Evolutionary conservation across 2,797 vertebrate species (phyloP), one percentile per base, ranked within the genome.

Genomic region (Lateolabrax maculatus): DNA sequence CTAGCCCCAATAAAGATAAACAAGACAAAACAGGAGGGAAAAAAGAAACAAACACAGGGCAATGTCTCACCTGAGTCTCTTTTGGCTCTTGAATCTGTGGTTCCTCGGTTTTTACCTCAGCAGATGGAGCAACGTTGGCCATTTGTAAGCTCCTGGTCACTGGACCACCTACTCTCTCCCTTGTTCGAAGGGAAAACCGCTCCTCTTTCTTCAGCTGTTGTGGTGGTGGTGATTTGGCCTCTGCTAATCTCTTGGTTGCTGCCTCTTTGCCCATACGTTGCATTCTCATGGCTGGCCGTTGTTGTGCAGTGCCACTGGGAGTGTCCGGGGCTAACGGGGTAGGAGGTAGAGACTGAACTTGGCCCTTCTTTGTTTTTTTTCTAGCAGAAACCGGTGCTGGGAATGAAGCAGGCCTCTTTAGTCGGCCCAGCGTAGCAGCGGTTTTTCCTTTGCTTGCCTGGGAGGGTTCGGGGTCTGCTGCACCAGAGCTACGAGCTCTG

Each of bases 111-210:
- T 95, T 97, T 89, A 31, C 92, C 63, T 98, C 97, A 41, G 90
- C 89, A 48, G 93, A 74, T 71, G 96, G 94, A 7, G 94, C 89
- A 15, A 95, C 83, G 77, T 82, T 94, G 1, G 96, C 94, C 92
- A 96, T 96, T 87, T 99, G 98, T 57, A 97, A 92, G 91, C 98
- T 99, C 55, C 98, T 96, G 43, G 98, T 99, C 78, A 99, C 89
- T 0, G 98, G 98, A 71, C 98, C 98, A 27, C 97, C 96, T 2
- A 95, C 93, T 83, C 97, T 92, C 75, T 97, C 97, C 77, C 97
- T 94, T 5, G 92, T 95, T 80, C 97, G 96, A 0, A 92, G 88
- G 44, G 87, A 94, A 88, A 98, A 97, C 5, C 97, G 96, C 71
- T 97, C 97, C 79, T 96, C 95, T 87, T 96, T 98, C 88, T 97